Evolutionary conservation across 2,888 invertebrate genomes (phyloP), one percentile per base, ranked within the genome.

Genomic region (Eustalomyia histrio): DNA sequence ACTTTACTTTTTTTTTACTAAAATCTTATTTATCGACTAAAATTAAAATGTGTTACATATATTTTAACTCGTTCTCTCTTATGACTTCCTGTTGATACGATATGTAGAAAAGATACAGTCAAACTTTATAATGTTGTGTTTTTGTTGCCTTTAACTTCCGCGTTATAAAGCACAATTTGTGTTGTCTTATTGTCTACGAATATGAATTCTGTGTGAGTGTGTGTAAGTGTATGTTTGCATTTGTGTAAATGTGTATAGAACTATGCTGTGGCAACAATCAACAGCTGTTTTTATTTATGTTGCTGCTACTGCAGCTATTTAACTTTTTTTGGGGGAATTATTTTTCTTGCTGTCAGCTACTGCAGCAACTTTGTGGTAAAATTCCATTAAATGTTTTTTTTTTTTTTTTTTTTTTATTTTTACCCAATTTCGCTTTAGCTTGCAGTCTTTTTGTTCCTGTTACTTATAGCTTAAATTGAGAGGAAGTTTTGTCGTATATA

Each of bases 401-500:
- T 60, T 43, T 58, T 58, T 43, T 24, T 57, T 4, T 35, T 60
- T 43, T 58, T 58, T 43, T 24, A 47, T 4, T 35, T 39, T 14
- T n/a, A 47, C 43, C n/a, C 1, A 47, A 14, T 47, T 47, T 47
- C n/a, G 43, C 14, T 47, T 47, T 47, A 47, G 43, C 43, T 47
- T 47, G n/a, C n/a, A 47, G 43, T 47, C 14, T 47, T 47, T 47
- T n/a, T 47, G 6, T 47, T n/a, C 6, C n/a, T 47, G 6, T 47
- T 47, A 7, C n/a, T 14, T 47, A n/a, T n/a, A n/a, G 43, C n/a
- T 47, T 47, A n/a, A 47, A 43, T 52, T 64, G 64, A 35, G 18
- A 17, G 24, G 55, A 79, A 35, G 64, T 68, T 69, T 79, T 57
- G 39, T 47, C 64, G 35, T 35, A 63, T 52, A 69, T 76, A 76